phyloP scores from a whole-genome alignment of 2,113 vertebrate genomes.

The Cepphus grylle region DNA sequence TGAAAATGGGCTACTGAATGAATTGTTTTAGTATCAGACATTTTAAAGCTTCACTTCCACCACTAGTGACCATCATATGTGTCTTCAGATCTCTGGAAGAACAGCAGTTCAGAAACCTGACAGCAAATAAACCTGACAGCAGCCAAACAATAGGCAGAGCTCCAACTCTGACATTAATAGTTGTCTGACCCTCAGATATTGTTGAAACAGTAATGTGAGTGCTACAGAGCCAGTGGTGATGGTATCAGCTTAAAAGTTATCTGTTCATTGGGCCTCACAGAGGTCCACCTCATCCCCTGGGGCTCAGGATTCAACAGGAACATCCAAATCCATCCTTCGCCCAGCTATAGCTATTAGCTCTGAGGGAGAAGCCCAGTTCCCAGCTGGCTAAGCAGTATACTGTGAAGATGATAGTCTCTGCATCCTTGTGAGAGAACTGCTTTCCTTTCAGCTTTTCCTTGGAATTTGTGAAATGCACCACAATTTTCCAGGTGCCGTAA shows the following conservation, averaged over 20 bases:
- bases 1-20: not conserved
- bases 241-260: not conserved
- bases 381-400: not conserved
- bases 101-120: not conserved
- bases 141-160: not conserved
- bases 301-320: not conserved
- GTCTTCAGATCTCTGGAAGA: not conserved
- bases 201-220: not conserved
- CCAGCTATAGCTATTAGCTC: not conserved
- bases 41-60: not conserved
- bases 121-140: not conserved
- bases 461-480: not conserved
- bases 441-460: not conserved
- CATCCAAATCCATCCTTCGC: fast-evolving
- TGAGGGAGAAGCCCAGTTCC: not conserved
- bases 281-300: not conserved
- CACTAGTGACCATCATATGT: not conserved
- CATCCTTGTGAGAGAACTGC: not conserved
- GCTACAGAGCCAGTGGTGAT: not conserved
- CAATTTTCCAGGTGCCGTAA: not conserved
- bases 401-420: not conserved
- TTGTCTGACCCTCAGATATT: not conserved
- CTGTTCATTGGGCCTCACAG: not conserved
- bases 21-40: not conserved
- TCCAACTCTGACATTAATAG: not conserved